Evolutionary conservation across 2,113 vertebrate genomes (phyloP), one percentile per base, ranked within the genome.

Genomic region (Prionailurus viverrinus): DNA sequence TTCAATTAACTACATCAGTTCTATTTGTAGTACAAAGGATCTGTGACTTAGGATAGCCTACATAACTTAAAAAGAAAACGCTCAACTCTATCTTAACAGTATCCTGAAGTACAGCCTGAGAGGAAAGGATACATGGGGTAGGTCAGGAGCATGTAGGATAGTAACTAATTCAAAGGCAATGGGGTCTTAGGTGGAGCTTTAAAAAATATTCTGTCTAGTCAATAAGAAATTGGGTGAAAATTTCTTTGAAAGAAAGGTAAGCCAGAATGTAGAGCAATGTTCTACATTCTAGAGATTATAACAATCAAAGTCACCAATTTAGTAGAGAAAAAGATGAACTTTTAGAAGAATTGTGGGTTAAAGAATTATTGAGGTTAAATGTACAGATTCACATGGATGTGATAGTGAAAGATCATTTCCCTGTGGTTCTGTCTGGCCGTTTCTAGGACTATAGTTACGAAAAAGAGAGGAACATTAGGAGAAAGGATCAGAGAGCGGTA

Each of bases 21-120:
- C 98, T 98, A 98, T 99, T 98, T 98, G 97, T 98, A 98, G 98
- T 98, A 98, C 98, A 98, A 98, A 98, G 93, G 96, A 95, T 98
- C 98, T 97, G 19, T 96, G 86, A 91, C 90, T 98, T 88, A 95
- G 98, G 97, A 89, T 87, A 97, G 96, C 97, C 98, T 98, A 96
- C 95, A 97, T 97, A 98, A 96, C 98, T 98, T 98, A 96, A 98
- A 98, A 98, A 95, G 94, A 97, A 91, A 88, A 98, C 78, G 61
- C 93, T 95, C 98, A 96, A 97, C 97, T 97, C 92, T 95, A 98
- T 98, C 95, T 98, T 98, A 97, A 89, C 97, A 81, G 73, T 95
- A 94, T 88, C 92, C 81, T 82, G 68, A 93, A 76, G 94, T 97
- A 85, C 69, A 95, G 31, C 93, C 71, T 93, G 73, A 98, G 96